Percentiles rank a stretch among this genome's conserved stretches.
Conservation (phyloP, 1,140 invertebrate genomes). For the Diachasmimorpha longicaudata region DNA sequence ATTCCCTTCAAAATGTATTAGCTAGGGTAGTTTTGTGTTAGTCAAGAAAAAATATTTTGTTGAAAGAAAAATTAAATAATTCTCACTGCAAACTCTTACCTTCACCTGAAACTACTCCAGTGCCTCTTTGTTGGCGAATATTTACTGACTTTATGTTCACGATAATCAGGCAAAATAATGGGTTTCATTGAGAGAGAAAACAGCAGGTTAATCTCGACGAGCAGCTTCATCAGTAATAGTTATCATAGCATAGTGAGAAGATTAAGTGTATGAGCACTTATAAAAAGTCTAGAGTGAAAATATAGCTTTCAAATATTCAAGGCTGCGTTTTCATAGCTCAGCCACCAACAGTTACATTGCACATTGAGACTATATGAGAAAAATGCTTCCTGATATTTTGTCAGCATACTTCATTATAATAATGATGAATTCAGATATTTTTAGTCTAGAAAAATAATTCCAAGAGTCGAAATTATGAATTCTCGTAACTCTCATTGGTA, state of each 20-base stretch:
- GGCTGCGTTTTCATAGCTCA: neutral
- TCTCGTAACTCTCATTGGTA: neutral
- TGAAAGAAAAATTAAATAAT: conserved; percentile 12
- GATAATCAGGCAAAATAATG: neutral
- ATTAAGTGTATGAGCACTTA: neutral
- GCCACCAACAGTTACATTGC: neutral
- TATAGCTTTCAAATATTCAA: neutral
- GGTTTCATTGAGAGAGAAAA: neutral
- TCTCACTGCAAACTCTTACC: neutral
- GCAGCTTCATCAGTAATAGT: neutral
- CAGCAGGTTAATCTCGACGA: neutral
- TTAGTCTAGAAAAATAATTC: conserved; percentile 4
- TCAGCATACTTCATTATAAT: neutral
- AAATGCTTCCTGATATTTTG: neutral
- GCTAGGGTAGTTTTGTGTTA: neutral
- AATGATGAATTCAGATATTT: neutral
- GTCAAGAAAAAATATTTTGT: neutral
- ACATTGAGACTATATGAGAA: neutral
- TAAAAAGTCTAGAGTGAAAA: neutral
- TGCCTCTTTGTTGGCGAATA: neutral
- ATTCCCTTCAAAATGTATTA: neutral
- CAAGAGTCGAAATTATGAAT: neutral
- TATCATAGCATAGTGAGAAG: neutral
- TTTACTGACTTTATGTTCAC: neutral
- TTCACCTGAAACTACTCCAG: neutral